phyloP scores from a whole-genome alignment of 2,888 invertebrate genomes.

The Cephalotes varians region DNA sequence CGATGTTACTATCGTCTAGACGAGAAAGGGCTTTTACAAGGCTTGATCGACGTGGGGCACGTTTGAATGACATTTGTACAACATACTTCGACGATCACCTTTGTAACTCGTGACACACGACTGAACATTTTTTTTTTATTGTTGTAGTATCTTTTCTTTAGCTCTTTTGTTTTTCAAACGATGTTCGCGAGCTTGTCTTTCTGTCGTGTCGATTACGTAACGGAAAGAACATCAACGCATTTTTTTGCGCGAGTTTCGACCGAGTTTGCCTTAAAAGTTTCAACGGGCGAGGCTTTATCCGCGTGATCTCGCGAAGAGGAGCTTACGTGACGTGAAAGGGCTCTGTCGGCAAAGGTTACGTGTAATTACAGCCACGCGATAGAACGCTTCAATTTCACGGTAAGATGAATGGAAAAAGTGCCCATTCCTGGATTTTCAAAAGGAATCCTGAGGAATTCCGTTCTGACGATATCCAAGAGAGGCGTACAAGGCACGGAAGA shows the following conservation, averaged over 20 bases:
- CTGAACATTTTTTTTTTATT: not conserved
- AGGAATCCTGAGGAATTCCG: not conserved
- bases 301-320: not conserved
- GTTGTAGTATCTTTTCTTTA: not conserved
- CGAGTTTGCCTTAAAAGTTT: not conserved
- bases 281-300: not conserved
- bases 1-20: not conserved
- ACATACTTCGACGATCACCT: not conserved
- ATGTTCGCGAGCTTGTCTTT: not conserved
- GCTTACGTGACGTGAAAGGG: not conserved
- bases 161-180: not conserved
- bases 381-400: slow-evolving; percentile 35
- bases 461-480: not conserved
- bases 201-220: not conserved
- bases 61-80: not conserved
- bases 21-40: not conserved
- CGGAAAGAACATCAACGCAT: not conserved
- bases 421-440: slow-evolving; percentile 10
- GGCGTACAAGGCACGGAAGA: not conserved
- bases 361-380: slow-evolving; percentile 19
- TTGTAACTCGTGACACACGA: not conserved
- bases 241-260: not conserved
- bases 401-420: slow-evolving; percentile 40
- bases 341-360: not conserved
- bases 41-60: not conserved